These are phyloP conservation scores for Etheostoma nigrum DNA, from an alignment of 2,797 vertebrate species.

Conservation along the genomic window DNA sequence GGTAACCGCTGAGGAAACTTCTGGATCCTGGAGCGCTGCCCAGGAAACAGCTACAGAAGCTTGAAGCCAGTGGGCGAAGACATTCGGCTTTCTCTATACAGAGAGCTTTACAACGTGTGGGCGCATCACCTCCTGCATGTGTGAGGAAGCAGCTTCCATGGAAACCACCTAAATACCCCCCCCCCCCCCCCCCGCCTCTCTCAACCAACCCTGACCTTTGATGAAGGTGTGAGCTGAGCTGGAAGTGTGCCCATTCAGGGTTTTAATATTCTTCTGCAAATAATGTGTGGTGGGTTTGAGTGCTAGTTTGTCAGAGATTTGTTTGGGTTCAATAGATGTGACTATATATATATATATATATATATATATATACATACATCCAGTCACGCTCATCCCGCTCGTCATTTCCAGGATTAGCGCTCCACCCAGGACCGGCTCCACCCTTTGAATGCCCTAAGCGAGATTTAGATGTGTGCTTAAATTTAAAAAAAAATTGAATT, in stretches of 20 bases:
- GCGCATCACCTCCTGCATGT: slow-evolving; percentile 40
- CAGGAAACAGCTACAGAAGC: slow-evolving; percentile 28
- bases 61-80: slow-evolving; percentile 62
- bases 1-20: slow-evolving; percentile 19
- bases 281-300: not conserved
- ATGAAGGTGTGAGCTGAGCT: slow-evolving; percentile 32
- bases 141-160: slow-evolving; percentile 56
- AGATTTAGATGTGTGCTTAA: too few relatives aligned
- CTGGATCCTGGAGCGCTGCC: slow-evolving; percentile 38
- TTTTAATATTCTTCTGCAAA: slow-evolving; percentile 31
- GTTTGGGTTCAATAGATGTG: too few relatives aligned
- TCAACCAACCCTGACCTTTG: slow-evolving; percentile 32
- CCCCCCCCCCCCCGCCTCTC: too few relatives aligned
- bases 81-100: slow-evolving; percentile 23
- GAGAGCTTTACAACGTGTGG: slow-evolving; percentile 44
- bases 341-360: too few relatives aligned
- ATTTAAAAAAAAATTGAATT: too few relatives aligned
- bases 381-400: too few relatives aligned
- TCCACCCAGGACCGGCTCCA: too few relatives aligned
- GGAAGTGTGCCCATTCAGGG: slow-evolving; percentile 13
- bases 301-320: not conserved
- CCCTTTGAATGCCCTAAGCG: too few relatives aligned
- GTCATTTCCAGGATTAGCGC: too few relatives aligned
- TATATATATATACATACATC: too few relatives aligned
- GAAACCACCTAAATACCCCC: slow-evolving; percentile 60